Evolutionary conservation across 2,113 vertebrate genomes (phyloP), one percentile per base, ranked within the genome.

Genomic region (Bambusicola thoracicus): DNA sequence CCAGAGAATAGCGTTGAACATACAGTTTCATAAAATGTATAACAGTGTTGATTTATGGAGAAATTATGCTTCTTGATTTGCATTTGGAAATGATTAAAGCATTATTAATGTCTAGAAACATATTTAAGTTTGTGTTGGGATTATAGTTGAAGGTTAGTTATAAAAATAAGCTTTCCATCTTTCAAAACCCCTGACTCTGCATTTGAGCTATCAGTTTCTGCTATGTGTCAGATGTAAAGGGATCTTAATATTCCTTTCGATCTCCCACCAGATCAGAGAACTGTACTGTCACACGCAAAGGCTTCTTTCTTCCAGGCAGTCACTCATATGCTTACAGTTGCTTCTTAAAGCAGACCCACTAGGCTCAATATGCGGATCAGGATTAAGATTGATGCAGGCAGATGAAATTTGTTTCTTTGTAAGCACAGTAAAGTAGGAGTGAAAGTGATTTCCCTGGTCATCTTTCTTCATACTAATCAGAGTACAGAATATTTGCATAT

Each of bases 71-170:
- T 61, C 61, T 75, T 56, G 43, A 92, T 95, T 90, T 95, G 85
- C 95, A 94, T 90, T 93, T 90, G 93, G 80, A 81, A 87, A 92
- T 91, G 56, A 96, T 83, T 96, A 95, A 95, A 95, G 61, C 77
- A 90, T 91, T 95, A 97, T 92, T 95, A 91, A 95, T 87, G 87
- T 84, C 79, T 38, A 92, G 89, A 91, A 91, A 92, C 56, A 78
- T 95, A 82, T 94, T 92, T 81, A 92, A 94, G 93, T 85, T 89
- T 91, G 70, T 38, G 30, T 61, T 61, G 72, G 93, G 87, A 92
- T 91, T 94, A 81, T 21, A 90, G 48, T 51, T 91, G 94, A 92
- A 91, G 59, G 44, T 92, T 93, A 59, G 67, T 89, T 96, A 89
- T 69, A 51, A 92, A 94, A 95, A 94, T 62, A 91, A 83, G 32